A percentile compares a stretch with the other conserved stretches of the same genome.
phyloP scores from a whole-genome alignment of 2,888 invertebrate species.

The Metellina segmentata region DNA sequence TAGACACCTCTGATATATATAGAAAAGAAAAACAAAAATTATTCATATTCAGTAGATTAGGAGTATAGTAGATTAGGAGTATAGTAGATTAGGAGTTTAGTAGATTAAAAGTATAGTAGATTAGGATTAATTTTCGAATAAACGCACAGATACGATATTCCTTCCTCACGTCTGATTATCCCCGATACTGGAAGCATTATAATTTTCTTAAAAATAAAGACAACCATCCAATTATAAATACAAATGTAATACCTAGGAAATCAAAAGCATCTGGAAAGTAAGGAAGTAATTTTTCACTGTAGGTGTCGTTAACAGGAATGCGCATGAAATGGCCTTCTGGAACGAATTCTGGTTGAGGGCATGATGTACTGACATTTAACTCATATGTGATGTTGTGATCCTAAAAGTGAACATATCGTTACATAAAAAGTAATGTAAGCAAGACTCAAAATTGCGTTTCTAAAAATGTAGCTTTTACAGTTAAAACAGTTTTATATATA shows the following conservation, averaged over 20 bases:
- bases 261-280: slow-evolving; percentile 84
- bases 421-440: no score
- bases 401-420: slow-evolving; percentile 79
- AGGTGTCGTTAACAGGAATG: slow-evolving; percentile 84
- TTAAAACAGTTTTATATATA: neutral
- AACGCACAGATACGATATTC: no score
- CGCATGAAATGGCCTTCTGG: slow-evolving; percentile 84
- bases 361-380: slow-evolving; percentile 84
- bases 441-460: neutral
- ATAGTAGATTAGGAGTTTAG: no score
- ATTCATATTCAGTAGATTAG: no score
- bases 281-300: slow-evolving; percentile 84
- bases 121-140: no score
- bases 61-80: no score
- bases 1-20: no score
- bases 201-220: no score
- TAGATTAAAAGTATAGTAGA: no score
- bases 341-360: slow-evolving; percentile 83
- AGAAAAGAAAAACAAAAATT: no score
- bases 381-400: slow-evolving; percentile 83
- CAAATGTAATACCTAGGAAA: slow-evolving; percentile 82
- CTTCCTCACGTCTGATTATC: no score
- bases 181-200: no score
- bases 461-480: neutral
- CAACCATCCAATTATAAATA: neutral